These are phyloP conservation scores for Dendrocincla tyrannina DNA, from an alignment of 2,797 vertebrate species.

Conservation along the genomic window DNA sequence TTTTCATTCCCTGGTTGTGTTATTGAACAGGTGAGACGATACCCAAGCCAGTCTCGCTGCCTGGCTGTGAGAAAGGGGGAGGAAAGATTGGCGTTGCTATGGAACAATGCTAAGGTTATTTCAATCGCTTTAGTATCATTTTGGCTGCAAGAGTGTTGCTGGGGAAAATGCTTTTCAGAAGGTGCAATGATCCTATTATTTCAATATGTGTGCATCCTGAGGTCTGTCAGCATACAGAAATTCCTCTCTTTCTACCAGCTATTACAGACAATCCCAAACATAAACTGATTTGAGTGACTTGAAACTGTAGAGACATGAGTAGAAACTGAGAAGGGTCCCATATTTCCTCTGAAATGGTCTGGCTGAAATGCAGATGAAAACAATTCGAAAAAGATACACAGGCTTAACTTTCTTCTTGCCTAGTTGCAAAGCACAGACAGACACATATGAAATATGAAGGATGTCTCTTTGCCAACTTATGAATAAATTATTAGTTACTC, in stretches of 20 bases:
- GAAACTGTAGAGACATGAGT: not conserved
- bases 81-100: not conserved
- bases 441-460: constrained; percentile 8
- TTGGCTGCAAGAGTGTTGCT: not conserved
- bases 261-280: not conserved
- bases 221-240: not conserved
- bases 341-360: not conserved
- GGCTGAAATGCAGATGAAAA: not conserved
- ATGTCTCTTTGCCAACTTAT: not conserved
- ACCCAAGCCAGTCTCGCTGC: not conserved
- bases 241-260: not conserved
- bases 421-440: not conserved
- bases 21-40: not conserved
- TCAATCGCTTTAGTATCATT: not conserved
- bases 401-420: not conserved
- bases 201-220: not conserved
- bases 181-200: not conserved
- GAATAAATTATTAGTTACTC: not conserved
- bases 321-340: not conserved
- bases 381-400: not conserved
- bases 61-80: not conserved
- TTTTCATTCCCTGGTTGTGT: not conserved
- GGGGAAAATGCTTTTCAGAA: not conserved
- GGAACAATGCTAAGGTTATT: not conserved
- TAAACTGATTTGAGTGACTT: not conserved